Conservation (phyloP, 2,888 invertebrate species). For the Argyresthia goedartella region DNA sequence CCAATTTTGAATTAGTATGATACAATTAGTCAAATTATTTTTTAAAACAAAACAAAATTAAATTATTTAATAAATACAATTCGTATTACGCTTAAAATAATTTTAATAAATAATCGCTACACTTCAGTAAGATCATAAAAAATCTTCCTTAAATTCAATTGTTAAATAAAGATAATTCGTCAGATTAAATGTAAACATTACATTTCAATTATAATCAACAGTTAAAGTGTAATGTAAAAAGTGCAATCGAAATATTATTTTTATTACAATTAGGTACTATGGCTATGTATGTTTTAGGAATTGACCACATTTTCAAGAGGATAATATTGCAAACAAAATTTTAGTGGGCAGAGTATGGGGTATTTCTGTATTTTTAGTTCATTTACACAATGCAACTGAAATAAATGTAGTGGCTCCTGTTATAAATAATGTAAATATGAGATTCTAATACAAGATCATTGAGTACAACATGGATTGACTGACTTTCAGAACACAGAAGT, state of each 20-base stretch:
- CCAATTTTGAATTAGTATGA: background rate
- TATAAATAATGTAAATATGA: background rate
- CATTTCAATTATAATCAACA: slow-evolving; percentile 55
- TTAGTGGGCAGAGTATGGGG: too few species aligned
- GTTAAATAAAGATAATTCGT: slow-evolving; percentile 8
- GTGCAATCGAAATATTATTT: slow-evolving; percentile 44
- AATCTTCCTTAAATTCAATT: slow-evolving; percentile 15
- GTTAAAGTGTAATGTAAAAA: slow-evolving; percentile 59
- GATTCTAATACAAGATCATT: too few species aligned
- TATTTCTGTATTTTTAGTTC: too few species aligned
- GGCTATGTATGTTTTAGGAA: background rate
- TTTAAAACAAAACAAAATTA: slow-evolving; percentile 1
- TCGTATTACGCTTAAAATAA: background rate
- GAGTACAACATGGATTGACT: too few species aligned
- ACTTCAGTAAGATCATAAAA: slow-evolving; percentile 13
- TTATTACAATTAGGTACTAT: slow-evolving; percentile 7
- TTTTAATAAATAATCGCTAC: background rate
- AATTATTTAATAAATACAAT: background rate
- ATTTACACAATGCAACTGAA: background rate
- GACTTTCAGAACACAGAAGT: too few species aligned
- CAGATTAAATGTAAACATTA: too few species aligned
- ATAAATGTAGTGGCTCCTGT: background rate
- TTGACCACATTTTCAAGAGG: background rate
- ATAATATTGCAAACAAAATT: too few species aligned
- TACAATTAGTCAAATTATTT: slow-evolving; percentile 1